These are phyloP conservation scores for Muschampia plurimacula DNA, from an alignment of 2,888 invertebrate species.

Conservation along the genomic window DNA sequence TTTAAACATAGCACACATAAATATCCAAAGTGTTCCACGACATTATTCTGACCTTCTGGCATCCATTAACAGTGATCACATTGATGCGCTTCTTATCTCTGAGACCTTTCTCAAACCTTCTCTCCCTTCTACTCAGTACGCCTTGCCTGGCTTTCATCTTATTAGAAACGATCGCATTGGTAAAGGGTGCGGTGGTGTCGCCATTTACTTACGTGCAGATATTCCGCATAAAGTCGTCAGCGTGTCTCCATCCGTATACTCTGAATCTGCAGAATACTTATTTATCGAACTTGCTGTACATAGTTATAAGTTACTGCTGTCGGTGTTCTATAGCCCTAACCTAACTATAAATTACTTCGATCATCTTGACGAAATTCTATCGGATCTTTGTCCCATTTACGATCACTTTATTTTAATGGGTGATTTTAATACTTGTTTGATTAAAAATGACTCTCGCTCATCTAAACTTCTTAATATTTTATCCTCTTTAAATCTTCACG, in stretches of 20 bases:
- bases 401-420: too few species aligned
- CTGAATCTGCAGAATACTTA: background rate
- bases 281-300: background rate
- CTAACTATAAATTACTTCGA: slow-evolving; percentile 3
- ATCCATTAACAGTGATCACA: background rate
- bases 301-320: background rate
- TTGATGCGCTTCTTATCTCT: background rate
- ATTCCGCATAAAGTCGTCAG: background rate
- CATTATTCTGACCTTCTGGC: background rate
- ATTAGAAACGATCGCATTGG: background rate
- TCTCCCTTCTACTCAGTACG: background rate
- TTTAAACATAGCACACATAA: background rate
- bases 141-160: background rate
- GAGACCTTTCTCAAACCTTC: background rate
- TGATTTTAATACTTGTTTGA: background rate
- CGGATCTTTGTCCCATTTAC: too few species aligned
- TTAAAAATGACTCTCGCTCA: slow-evolving; percentile 2
- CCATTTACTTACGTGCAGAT: background rate
- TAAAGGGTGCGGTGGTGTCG: slow-evolving; percentile 5
- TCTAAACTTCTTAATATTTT: background rate
- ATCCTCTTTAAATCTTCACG: background rate
- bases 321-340: slow-evolving; percentile 7
- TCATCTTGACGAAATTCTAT: background rate
- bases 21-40: background rate
- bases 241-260: background rate